A percentile compares a stretch with the other conserved stretches of the same genome.
Conservation (phyloP, 1,140 invertebrate species). For the Solenopsis fugax region DNA sequence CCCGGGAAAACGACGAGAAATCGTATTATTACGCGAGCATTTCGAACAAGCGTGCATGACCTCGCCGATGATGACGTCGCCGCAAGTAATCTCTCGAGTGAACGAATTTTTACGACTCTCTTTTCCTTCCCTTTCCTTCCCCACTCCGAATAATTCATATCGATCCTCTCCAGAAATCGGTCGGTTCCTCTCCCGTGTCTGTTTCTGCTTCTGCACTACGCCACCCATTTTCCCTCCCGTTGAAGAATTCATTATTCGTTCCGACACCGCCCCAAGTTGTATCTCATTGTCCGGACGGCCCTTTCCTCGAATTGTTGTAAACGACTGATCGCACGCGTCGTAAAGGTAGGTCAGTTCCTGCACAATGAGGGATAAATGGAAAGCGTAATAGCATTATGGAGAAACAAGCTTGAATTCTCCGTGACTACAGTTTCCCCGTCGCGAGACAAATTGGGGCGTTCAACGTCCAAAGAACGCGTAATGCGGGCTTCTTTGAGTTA, state of each 20-base stretch:
- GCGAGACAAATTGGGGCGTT: slow-evolving; percentile 41
- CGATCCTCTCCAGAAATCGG: slow-evolving; percentile 23
- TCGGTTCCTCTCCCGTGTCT: slow-evolving; percentile 9
- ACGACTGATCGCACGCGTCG: slow-evolving; percentile 35
- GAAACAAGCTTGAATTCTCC: slow-evolving; percentile 32
- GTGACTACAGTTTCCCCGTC: slow-evolving; percentile 1
- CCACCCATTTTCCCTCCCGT: background rate
- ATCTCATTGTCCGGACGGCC: slow-evolving; percentile 31
- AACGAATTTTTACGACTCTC: slow-evolving; percentile 65
- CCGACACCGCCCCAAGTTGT: slow-evolving; percentile 2
- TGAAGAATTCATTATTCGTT: slow-evolving; percentile 45
- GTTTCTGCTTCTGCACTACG: slow-evolving; percentile 12
- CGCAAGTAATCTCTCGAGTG: slow-evolving; percentile 48
- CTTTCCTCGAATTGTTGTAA: slow-evolving; percentile 22
- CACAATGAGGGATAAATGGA: background rate
- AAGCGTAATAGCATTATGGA: slow-evolving; percentile 7
- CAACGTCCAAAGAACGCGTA: slow-evolving; percentile 11
- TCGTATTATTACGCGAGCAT: slow-evolving; percentile 21
- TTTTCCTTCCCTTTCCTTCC: too few relatives aligned
- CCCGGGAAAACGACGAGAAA: background rate
- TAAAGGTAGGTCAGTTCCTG: slow-evolving; percentile 69
- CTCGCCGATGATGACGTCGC: slow-evolving; percentile 36
- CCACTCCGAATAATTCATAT: slow-evolving; percentile 46
- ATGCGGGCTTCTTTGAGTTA: background rate
- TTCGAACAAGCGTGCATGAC: slow-evolving; percentile 33